phyloP scores from a whole-genome alignment of 2,888 invertebrate genomes.

The Ametastegia equiseti region DNA sequence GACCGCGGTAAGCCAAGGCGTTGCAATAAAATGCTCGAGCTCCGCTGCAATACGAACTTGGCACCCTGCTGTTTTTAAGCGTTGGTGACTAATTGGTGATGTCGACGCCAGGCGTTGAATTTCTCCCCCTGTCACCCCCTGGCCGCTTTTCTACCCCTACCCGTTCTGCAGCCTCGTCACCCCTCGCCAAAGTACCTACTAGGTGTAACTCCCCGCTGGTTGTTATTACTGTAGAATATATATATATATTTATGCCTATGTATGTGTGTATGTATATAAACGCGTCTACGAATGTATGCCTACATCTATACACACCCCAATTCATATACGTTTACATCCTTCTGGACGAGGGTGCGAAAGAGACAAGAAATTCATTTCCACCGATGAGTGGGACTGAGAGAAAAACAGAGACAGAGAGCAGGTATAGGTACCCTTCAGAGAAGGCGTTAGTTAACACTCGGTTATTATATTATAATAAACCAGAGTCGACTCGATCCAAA shows the following conservation, averaged over 20 bases:
- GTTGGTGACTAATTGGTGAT: slow-evolving; percentile 75
- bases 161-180: slow-evolving; percentile 56
- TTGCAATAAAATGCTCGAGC: slow-evolving; percentile 65
- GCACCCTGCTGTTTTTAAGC: slow-evolving; percentile 74
- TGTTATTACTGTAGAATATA: slow-evolving; percentile 59
- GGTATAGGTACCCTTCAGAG: slow-evolving; percentile 57
- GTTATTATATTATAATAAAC: slow-evolving; percentile 64
- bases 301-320: slow-evolving; percentile 46
- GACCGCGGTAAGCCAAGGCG: slow-evolving; percentile 34
- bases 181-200: slow-evolving; percentile 54
- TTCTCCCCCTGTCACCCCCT: slow-evolving; percentile 62
- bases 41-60: slow-evolving; percentile 64
- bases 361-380: not conserved
- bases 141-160: too few relatives aligned
- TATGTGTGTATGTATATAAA: not conserved
- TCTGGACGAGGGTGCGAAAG: not conserved
- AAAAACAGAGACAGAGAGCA: not conserved
- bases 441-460: slow-evolving; percentile 67
- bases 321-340: slow-evolving; percentile 12
- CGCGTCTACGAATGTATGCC: slow-evolving; percentile 38
- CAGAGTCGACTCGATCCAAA: not conserved
- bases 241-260: not conserved
- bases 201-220: slow-evolving; percentile 57
- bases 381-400: slow-evolving; percentile 47
- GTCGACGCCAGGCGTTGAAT: slow-evolving; percentile 75